Base-by-base conservation (phyloP, 2,797 vertebrate species). In the Gymnothorax javanicus region DNA sequence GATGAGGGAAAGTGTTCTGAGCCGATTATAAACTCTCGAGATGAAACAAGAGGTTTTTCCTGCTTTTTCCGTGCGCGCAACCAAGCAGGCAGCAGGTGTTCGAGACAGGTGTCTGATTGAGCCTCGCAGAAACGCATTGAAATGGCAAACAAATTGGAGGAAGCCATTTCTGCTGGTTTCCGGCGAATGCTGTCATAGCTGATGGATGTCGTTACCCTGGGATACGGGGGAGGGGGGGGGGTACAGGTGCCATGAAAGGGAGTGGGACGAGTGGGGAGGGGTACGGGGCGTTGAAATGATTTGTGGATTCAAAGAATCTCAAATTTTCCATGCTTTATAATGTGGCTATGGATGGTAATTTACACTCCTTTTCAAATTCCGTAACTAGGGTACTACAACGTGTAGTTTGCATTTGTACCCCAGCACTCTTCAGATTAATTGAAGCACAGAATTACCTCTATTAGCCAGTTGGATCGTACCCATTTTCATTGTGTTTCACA, bases 21-120 rank as follows among this genome's bases (percentile, higher is more conserved):
- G 90, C 92, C 89, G 92, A 91, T 93, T 92, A 91, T 91, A 92
- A 93, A 89, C 90, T 86, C 88, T 87, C 62, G n/a, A 86, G 7
- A 69, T 58, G 82, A 88, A 86, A 88, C 88, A 86, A 79, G 86
- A 60, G 73, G 2, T 73, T 50, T n/a, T 7, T 25, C 57, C 87
- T 89, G 90, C 90, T 90, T 92, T 90, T 91, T 92, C 90, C 84
- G 83, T 73, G 13, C 84, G 83, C 79, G 83, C 56, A 56, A 87
- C 75, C 89, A 88, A 89, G 79, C 84, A 86, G 90, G 89, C 93
- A 92, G 92, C 89, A 93, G 91, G 94, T 91, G 87, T 83, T 87
- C 88, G 89, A 92, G 92, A 93, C 93, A 94, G 92, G 91, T 93
- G 92, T 90, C 58, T 71, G 92, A 95, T 88, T 91, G 91, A 93